Conservation (phyloP, 2,888 invertebrate genomes). For the Apamea crenata region DNA sequence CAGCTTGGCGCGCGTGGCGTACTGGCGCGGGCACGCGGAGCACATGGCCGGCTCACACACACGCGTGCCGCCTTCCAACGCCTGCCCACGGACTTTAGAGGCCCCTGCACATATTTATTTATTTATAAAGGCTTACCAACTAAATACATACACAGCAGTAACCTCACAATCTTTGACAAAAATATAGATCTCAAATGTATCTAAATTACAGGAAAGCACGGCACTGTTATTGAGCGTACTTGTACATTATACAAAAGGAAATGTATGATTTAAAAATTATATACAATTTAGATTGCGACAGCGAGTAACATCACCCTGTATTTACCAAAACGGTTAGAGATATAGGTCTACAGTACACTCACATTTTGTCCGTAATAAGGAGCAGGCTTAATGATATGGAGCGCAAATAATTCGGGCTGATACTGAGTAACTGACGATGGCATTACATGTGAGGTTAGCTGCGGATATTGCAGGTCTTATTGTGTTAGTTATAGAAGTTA, state of each 20-base stretch:
- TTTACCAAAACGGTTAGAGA: not conserved
- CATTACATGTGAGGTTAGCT: not conserved
- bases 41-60: slow-evolving; percentile 75
- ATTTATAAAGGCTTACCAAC: not conserved
- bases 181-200: not conserved
- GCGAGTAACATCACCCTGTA: not conserved
- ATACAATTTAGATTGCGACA: not conserved
- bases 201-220: not conserved
- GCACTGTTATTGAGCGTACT: not conserved
- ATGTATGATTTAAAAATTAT: not conserved
- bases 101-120: slow-evolving; percentile 64
- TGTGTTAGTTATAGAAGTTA: not conserved
- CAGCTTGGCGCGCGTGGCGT: slow-evolving; percentile 94
- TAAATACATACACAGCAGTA: not conserved
- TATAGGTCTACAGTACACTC: not conserved
- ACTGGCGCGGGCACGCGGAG: slow-evolving; percentile 95
- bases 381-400: not conserved
- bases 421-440: not conserved
- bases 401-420: not conserved
- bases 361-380: not conserved
- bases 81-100: slow-evolving; percentile 62
- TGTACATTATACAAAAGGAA: not conserved
- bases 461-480: not conserved
- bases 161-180: not conserved
- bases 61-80: slow-evolving; percentile 73